Conservation (phyloP, 2,888 invertebrate species). For the Plebejus melissa region DNA sequence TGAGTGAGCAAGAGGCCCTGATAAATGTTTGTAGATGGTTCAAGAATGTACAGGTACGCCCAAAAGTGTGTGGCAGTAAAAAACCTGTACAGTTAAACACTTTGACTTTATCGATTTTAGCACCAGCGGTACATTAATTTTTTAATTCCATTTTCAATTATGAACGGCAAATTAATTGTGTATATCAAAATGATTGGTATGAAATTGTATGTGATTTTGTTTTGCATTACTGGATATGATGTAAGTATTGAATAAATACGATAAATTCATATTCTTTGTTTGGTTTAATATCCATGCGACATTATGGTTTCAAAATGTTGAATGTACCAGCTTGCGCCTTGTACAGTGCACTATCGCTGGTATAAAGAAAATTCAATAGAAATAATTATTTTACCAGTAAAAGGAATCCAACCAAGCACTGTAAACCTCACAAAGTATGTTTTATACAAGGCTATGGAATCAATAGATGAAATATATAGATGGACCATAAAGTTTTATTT, state of each 20-base stretch:
- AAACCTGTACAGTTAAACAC: slow-evolving; percentile 56
- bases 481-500: too few relatives aligned
- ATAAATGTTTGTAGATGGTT: slow-evolving; percentile 88
- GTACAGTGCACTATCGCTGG: too few relatives aligned
- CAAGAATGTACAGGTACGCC: slow-evolving; percentile 85
- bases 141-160: slow-evolving; percentile 33
- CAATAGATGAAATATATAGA: too few relatives aligned
- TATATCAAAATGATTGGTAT: neutral
- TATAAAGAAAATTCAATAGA: too few relatives aligned
- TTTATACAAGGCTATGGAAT: too few relatives aligned
- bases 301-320: neutral
- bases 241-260: slow-evolving; percentile 1
- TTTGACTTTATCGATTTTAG: slow-evolving; percentile 54
- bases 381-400: too few relatives aligned
- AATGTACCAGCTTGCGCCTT: too few relatives aligned
- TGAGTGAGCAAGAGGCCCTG: slow-evolving; percentile 83
- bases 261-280: neutral
- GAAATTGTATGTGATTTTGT: neutral
- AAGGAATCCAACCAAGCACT: too few relatives aligned
- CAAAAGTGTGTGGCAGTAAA: slow-evolving; percentile 71
- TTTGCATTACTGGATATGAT: neutral
- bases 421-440: too few relatives aligned
- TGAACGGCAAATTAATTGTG: neutral
- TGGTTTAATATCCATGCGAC: neutral
- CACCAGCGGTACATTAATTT: slow-evolving; percentile 60